These are phyloP conservation scores for Nothura maculosa DNA, from an alignment of 2,797 vertebrate genomes.

Conservation along the genomic window DNA sequence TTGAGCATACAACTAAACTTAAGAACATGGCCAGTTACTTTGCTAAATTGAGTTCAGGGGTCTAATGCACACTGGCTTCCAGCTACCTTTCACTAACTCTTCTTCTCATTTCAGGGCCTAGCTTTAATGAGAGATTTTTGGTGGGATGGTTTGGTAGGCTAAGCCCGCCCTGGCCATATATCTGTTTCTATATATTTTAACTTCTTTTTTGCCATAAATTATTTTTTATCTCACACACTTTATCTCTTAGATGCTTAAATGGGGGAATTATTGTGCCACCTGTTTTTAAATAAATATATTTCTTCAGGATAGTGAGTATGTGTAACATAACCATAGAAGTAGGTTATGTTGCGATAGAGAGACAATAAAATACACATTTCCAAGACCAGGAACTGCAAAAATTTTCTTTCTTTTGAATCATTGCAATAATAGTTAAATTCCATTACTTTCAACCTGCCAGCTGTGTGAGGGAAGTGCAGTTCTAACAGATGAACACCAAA, in stretches of 20 bases:
- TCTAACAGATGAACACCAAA: slow-evolving; percentile 68
- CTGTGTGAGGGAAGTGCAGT: slow-evolving; percentile 40
- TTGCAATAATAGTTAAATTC: slow-evolving; percentile 53
- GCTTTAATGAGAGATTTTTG: background rate
- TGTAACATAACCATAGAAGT: background rate
- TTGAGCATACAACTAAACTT: background rate
- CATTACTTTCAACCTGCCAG: slow-evolving; percentile 61
- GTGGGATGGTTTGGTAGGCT: background rate
- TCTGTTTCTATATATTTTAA: background rate
- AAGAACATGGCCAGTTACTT: background rate
- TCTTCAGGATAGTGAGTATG: background rate
- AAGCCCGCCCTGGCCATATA: accelerated
- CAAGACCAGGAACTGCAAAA: slow-evolving; percentile 6
- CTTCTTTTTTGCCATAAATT: background rate
- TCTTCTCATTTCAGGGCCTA: background rate
- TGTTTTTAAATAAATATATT: background rate
- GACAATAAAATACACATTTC: background rate
- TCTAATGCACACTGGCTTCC: background rate
- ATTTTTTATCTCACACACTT: background rate
- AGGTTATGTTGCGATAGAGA: background rate
- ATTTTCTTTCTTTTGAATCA: background rate
- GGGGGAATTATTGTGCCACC: background rate
- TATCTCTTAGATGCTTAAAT: background rate
- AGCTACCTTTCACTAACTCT: background rate
- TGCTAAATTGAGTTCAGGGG: background rate